Evolutionary conservation across 2,113 vertebrate genomes (phyloP), one percentile per base, ranked within the genome.

Genomic region (Syngnathoides biaculeatus): DNA sequence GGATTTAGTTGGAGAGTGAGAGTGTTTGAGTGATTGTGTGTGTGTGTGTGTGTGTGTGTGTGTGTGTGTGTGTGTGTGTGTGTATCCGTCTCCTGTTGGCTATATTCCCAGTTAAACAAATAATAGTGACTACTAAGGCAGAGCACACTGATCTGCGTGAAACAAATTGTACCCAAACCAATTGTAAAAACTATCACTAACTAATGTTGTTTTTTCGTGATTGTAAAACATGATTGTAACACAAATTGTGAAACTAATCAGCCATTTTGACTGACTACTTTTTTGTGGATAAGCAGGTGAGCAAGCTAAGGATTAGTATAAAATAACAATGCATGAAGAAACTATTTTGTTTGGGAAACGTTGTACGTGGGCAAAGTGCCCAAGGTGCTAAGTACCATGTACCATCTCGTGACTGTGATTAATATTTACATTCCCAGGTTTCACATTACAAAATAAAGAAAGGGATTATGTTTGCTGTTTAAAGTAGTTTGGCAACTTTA

Each of bases 51-150:
- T 22, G 59, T 52, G n/a, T n/a, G n/a, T n/a, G n/a, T n/a, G n/a
- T n/a, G n/a, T n/a, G n/a, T n/a, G n/a, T n/a, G n/a, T n/a, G n/a
- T n/a, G n/a, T n/a, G 65, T 5, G 56, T 9, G 68, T 22, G 68
- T 22, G 59, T 52, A 67, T 22, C 71, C 4, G 55, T 81, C 65
- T 88, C 75, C 75, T 72, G 64, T 80, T 78, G 74, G 79, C 75
- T 59, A 50, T 78, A 87, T 87, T 88, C 89, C 88, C 85, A 88
- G 87, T 79, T 81, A 85, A 84, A 87, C 67, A 69, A 79, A 75
- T 77, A 81, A 73, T 78, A 77, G 73, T 65, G 76, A 79, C 64
- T 69, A 73, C 68, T 71, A 73, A 75, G 79, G 63, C 80, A 76
- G 62, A 71, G 71, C 58, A 55, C 61, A 60, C 72, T 73, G 53